Evolutionary conservation across 2,888 invertebrate species (phyloP).

Genomic region (Synergus japonicus): DNA sequence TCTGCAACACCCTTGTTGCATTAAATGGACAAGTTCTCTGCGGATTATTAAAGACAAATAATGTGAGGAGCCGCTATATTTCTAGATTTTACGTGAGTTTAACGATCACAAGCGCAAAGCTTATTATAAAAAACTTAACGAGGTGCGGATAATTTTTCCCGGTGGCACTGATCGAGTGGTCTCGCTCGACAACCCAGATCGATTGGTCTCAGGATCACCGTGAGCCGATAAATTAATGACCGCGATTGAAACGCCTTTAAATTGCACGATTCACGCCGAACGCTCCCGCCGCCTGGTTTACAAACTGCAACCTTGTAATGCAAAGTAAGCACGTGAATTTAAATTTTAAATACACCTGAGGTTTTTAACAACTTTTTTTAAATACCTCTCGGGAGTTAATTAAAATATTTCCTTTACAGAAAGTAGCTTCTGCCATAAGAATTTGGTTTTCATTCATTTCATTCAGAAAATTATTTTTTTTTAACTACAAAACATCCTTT

Average conservation of each 20-base stretch:
- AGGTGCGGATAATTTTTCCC: conserved; percentile 47
- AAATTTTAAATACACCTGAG: conserved; percentile 18
- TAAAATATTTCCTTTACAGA: conserved; percentile 24
- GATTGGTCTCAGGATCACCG: conserved; percentile 36
- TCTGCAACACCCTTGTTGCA: neutral
- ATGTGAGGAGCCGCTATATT: conserved; percentile 24
- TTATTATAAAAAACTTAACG: conserved; percentile 50
- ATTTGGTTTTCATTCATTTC: neutral
- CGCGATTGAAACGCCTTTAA: conserved; percentile 39
- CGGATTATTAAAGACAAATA: conserved; percentile 19
- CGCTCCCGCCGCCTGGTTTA: conserved; percentile 38
- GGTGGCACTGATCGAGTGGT: conserved; percentile 40
- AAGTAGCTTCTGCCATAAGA: neutral
- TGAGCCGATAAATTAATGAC: conserved; percentile 40
- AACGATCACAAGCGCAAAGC: conserved; percentile 47
- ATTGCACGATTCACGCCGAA: conserved; percentile 17
- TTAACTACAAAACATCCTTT: neutral
- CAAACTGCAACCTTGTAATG: conserved; percentile 38
- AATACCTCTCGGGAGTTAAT: conserved; percentile 27
- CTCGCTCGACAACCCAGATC: conserved; percentile 38
- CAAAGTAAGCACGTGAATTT: conserved; percentile 34
- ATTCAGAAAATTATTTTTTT: neutral
- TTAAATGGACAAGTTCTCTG: neutral
- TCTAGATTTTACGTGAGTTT: conserved; percentile 48
- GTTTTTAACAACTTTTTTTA: conserved; percentile 11